A percentile compares a stretch with the other conserved stretches of the same genome.
phyloP scores from a whole-genome alignment of 2,797 vertebrate species.

The Tangara arthus region DNA sequence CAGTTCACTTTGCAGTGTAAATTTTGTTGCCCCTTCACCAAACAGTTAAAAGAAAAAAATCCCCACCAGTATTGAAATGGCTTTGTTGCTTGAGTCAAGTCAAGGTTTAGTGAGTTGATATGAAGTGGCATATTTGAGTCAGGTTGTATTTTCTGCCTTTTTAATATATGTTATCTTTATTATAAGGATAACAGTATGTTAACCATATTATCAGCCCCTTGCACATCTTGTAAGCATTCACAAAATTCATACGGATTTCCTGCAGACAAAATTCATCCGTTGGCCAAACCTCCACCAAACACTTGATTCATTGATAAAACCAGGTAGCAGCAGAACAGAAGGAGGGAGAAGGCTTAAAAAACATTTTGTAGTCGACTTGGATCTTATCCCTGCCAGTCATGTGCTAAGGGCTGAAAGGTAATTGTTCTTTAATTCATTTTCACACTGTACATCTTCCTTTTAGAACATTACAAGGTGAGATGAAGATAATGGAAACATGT shows the following conservation, averaged over 20 bases:
- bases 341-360: neutral
- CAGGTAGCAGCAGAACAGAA: neutral
- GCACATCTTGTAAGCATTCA: neutral
- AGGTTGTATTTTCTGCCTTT: neutral
- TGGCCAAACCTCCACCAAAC: neutral
- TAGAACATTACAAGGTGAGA: neutral
- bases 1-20: rapidly evolving
- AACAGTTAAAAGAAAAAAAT: neutral
- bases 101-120: neutral
- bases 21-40: neutral
- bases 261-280: neutral
- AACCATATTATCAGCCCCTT: neutral
- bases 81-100: neutral
- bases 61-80: neutral
- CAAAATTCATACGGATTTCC: neutral
- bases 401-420: neutral
- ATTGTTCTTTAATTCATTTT: neutral
- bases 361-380: neutral
- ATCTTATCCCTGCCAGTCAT: neutral
- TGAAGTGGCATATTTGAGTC: neutral
- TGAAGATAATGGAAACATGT: neutral
- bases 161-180: neutral
- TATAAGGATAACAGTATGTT: neutral
- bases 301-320: neutral
- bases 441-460: neutral